phyloP scores from a whole-genome alignment of 2,888 invertebrate species.

The Callimorpha dominula region DNA sequence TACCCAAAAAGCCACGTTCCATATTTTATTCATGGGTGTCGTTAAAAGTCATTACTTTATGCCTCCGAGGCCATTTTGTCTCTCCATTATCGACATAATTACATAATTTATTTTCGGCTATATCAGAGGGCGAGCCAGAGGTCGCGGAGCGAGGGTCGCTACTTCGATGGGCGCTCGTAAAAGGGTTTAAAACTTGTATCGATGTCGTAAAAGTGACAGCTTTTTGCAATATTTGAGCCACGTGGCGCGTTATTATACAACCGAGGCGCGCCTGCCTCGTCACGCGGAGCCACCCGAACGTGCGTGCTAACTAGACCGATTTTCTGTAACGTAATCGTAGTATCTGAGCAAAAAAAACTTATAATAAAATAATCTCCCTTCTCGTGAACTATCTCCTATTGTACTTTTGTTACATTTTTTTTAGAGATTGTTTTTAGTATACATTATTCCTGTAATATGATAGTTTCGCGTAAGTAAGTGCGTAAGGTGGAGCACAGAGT shows the following conservation, averaged over 20 bases:
- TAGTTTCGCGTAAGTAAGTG: too few relatives aligned
- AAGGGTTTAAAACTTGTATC: constrained; percentile 35
- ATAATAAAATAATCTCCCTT: neutral
- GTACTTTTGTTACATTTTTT: too few relatives aligned
- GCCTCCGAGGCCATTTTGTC: constrained; percentile 40
- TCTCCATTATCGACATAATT: constrained; percentile 52
- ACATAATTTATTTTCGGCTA: constrained; percentile 45
- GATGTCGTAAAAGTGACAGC: constrained; percentile 30
- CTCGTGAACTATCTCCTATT: neutral
- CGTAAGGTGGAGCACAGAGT: too few relatives aligned
- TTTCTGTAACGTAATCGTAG: neutral
- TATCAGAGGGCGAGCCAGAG: constrained; percentile 16
- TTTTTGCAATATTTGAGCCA: constrained; percentile 16
- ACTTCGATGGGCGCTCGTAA: constrained; percentile 17
- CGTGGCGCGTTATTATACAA: constrained; percentile 9
- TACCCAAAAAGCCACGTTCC: constrained; percentile 30
- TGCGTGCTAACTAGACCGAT: neutral
- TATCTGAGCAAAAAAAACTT: neutral
- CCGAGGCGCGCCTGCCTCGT: neutral
- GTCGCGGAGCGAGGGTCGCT: neutral
- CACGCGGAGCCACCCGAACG: neutral
- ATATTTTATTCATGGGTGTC: constrained; percentile 48
- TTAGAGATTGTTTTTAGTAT: too few relatives aligned
- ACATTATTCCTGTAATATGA: too few relatives aligned
- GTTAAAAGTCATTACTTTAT: constrained; percentile 50